Percentiles rank a stretch among this genome's conserved stretches.
These are phyloP conservation scores for Chironomus striatipennis DNA, from an alignment of 1,140 invertebrate species.

Conservation along the genomic window DNA sequence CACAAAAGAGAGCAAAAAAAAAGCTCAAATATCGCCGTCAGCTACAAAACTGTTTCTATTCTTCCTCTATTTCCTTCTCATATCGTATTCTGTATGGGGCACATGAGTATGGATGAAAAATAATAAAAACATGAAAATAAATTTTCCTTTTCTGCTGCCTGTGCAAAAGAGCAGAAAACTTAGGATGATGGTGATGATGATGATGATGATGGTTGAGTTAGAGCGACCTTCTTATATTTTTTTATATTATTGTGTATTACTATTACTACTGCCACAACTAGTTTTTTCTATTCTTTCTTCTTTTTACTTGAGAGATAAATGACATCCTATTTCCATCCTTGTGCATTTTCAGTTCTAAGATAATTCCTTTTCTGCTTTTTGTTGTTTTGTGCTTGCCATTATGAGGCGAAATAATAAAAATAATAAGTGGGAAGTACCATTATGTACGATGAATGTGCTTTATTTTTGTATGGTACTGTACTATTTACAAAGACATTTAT, in stretches of 20 bases:
- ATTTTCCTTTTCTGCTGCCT: no score
- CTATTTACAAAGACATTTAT: conserved; percentile 23
- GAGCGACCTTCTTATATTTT: no score
- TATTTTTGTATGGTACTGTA: neutral
- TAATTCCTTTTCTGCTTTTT: neutral
- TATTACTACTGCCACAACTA: no score
- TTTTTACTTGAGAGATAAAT: neutral
- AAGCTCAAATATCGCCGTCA: neutral
- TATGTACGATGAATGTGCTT: neutral
- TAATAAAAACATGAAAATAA: no score
- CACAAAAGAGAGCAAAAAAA: no score
- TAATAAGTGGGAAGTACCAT: conserved; percentile 7
- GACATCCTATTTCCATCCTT: neutral
- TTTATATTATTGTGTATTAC: no score
- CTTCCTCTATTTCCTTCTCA: no score
- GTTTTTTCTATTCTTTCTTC: neutral
- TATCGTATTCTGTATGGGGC: no score
- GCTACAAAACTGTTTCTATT: neutral
- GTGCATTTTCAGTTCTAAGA: neutral
- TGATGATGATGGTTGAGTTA: no score
- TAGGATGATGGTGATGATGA: no score
- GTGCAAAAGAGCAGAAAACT: no score
- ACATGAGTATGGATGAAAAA: no score
- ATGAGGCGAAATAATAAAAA: neutral
- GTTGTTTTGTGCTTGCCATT: neutral